These are phyloP conservation scores for Xestobium rufovillosum DNA, from an alignment of 2,888 invertebrate genomes.

Conservation along the genomic window DNA sequence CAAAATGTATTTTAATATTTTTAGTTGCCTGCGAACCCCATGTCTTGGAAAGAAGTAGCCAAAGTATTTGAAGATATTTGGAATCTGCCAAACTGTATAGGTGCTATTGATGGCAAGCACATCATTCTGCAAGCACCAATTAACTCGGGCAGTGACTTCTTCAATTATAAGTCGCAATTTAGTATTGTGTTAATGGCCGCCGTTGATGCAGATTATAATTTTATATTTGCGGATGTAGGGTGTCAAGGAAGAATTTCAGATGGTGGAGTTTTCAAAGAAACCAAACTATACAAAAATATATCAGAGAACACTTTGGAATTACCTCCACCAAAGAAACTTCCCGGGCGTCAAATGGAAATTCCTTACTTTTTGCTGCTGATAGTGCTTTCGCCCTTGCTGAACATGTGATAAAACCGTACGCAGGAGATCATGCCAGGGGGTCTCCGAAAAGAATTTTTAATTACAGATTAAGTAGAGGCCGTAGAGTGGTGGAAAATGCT, in stretches of 20 bases:
- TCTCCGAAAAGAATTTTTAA: constrained; percentile 23
- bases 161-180: constrained; percentile 19
- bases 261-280: too few species aligned
- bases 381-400: constrained; percentile 18
- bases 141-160: constrained; percentile 12
- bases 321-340: too few species aligned
- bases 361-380: too few species aligned
- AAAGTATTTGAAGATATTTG: constrained; percentile 12
- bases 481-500: constrained; percentile 20
- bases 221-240: too few species aligned
- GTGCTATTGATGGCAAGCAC: constrained; percentile 16
- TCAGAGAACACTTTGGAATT: too few species aligned
- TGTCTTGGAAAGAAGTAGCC: constrained; percentile 10
- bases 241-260: too few species aligned
- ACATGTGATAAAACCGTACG: constrained; percentile 24
- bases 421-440: constrained; percentile 19
- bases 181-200: constrained; percentile 17
- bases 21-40: too few species aligned
- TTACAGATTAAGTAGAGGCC: constrained; percentile 18
- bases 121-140: constrained; percentile 11
- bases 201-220: too few species aligned
- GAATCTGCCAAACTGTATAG: constrained; percentile 18
- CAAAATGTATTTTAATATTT: too few species aligned
- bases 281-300: too few species aligned
- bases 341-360: too few species aligned